Evolutionary conservation across 2,888 invertebrate genomes (phyloP), one percentile per base, ranked within the genome.

Genomic region (Acanthococcus lagerstroemiae): DNA sequence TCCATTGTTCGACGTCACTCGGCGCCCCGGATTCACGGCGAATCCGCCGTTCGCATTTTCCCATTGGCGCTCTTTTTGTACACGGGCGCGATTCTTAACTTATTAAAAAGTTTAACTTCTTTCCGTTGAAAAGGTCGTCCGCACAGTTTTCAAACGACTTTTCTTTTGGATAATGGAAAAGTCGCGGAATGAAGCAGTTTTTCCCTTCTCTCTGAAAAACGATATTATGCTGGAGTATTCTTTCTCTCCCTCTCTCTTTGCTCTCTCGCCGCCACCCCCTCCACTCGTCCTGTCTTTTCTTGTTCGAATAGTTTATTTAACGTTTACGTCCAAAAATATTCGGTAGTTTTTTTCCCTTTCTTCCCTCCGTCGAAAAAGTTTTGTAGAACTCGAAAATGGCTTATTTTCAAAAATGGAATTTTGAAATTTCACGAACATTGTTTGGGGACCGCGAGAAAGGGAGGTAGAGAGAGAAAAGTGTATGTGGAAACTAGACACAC

Each of bases 91-190:
- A 63, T 63, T 63, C 63, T 63, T 63, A 63, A 63, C 63, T 63
- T 63, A 63, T 63, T 63, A 63, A 63, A 63, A 63, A 63, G 54
- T 63, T 63, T 54, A 63, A 63, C 52, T 63, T 63, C 37, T 63
- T 63, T 63, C 44, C 63, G 63, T 63, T 37, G 52, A 63, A 63
- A 63, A 63, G 63, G 24, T 63, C 63, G 63, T 63, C 63, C 63
- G 54, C 52, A 52, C 37, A 58, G 63, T 63, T 63, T 63, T 48
- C 52, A 63, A 52, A 63, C 50, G 50, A 63, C 63, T 63, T 63
- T 63, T 52, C 37, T 30, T 54, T 54, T 54, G 50, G 63, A 63
- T 63, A 63, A 63, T 63, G 63, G 63, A 54, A 63, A 63, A 60
- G 60, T 60, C 63, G 63, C 37, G 54, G 44, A 54, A 61, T 61